Evolutionary conservation across 2,797 vertebrate genomes (phyloP), one percentile per base, ranked within the genome.

Genomic region (Valencia hispanica): DNA sequence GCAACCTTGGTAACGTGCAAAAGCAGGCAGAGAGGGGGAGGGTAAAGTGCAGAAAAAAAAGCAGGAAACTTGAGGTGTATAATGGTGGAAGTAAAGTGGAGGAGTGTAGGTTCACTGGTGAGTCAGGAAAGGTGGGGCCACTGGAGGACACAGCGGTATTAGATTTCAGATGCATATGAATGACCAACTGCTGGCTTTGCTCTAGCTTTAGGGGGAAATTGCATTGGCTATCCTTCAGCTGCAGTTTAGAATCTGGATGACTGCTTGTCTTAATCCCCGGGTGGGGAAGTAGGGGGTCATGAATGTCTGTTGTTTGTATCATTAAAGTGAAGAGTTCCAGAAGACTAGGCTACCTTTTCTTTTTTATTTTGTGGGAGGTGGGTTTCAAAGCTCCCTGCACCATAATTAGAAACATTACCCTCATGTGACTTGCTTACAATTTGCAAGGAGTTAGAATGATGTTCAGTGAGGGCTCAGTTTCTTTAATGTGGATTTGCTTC

Each of bases 161-260:
- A 94, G 94, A 94, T 95, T 96, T 95, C 94, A 95, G 91, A 94
- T 94, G 91, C 94, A 95, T 95, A 94, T 94, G 93, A 95, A 96
- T 95, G 92, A 93, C 91, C 88, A 91, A 94, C 94, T 92, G 93
- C 93, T 94, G 92, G 86, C 84, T 93, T 88, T 69, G 87, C 88
- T 91, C 90, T 85, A 84, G 93, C 89, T 92, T 89, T 77, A 84
- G 86, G 90, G 89, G 89, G 93, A 91, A 94, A 94, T 92, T 92
- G 89, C 91, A 93, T 84, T 83, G 85, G 72, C 85, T 90, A 86
- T 88, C 90, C 88, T 89, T 90, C 91, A 94, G 92, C 92, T 88
- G 90, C 88, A 93, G 92, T 94, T 94, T 90, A 89, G 90, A 93
- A 91, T 91, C 86, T 84, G 89, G 87, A 92, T 93, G 90, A 91